Evolutionary conservation across 2,797 vertebrate genomes (phyloP).

Genomic region (Trichosurus vulpecula): DNA sequence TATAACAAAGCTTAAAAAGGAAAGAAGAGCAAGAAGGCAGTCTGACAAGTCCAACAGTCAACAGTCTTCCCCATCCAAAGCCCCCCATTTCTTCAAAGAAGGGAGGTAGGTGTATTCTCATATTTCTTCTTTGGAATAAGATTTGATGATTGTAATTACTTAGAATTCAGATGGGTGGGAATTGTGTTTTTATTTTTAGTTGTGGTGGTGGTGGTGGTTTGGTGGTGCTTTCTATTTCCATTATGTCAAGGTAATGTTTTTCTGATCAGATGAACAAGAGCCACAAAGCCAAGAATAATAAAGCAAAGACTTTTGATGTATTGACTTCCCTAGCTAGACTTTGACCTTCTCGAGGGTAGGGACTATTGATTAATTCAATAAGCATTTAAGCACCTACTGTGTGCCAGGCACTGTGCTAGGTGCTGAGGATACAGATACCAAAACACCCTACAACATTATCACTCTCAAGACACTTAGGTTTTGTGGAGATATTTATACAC

Average conservation of each 20-base stretch:
- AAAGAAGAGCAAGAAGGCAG: not conserved
- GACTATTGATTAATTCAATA: not conserved
- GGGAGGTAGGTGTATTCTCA: not conserved
- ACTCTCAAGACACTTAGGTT: not conserved
- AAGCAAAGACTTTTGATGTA: not conserved
- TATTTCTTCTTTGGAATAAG: not conserved
- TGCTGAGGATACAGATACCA: not conserved
- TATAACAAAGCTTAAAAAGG: not conserved
- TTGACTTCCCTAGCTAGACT: not conserved
- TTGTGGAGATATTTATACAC: not conserved
- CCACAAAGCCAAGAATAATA: not conserved
- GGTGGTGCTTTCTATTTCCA: not conserved
- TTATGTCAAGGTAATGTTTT: not conserved
- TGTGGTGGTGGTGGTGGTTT: not conserved
- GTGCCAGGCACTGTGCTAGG: not conserved
- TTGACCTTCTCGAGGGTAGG: not conserved
- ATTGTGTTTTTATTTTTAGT: not conserved
- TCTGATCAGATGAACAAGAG: not conserved
- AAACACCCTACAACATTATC: not conserved
- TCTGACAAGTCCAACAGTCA: not conserved
- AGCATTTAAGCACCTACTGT: not conserved
- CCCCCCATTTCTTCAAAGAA: not conserved
- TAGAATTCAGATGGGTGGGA: not conserved
- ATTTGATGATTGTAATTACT: not conserved
- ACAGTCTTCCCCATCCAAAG: not conserved